These are phyloP conservation scores for Procambarus virginalis DNA, from an alignment of 1,140 invertebrate species.

Conservation along the genomic window DNA sequence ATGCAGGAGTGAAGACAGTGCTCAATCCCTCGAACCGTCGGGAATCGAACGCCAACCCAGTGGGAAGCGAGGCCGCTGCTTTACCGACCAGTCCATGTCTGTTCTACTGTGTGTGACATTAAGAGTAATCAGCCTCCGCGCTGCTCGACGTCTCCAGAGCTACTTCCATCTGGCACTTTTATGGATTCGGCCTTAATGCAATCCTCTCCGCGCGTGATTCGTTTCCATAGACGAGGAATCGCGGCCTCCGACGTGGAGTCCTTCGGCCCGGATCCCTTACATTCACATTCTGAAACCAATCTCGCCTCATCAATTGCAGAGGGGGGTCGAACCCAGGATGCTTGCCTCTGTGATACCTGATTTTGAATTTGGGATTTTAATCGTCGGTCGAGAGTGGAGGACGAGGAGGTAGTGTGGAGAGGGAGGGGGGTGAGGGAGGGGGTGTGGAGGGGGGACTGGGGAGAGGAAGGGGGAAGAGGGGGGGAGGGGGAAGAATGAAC, in stretches of 20 bases:
- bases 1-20: no score
- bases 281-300: constrained; percentile 43
- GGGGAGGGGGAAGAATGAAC: no score
- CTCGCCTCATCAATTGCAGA: constrained; percentile 34
- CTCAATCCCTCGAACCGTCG: no score
- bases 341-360: constrained; percentile 44
- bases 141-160: no score
- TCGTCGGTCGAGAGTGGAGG: no score
- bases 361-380: background rate
- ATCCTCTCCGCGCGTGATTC: constrained; percentile 26
- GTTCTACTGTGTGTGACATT: no score
- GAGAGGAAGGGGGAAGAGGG: no score
- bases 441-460: background rate
- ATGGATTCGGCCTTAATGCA: constrained; percentile 37
- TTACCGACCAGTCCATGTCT: no score
- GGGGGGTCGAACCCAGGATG: no score
- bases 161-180: constrained; percentile 28
- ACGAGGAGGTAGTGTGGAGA: background rate
- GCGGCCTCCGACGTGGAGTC: constrained; percentile 25
- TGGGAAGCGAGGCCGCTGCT: no score
- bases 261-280: constrained; percentile 30
- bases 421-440: background rate
- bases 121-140: no score
- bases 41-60: no score
- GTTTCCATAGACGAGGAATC: constrained; percentile 54